Evolutionary conservation across 2,888 invertebrate species (phyloP).

Genomic region (Drosophila melanosoma): DNA sequence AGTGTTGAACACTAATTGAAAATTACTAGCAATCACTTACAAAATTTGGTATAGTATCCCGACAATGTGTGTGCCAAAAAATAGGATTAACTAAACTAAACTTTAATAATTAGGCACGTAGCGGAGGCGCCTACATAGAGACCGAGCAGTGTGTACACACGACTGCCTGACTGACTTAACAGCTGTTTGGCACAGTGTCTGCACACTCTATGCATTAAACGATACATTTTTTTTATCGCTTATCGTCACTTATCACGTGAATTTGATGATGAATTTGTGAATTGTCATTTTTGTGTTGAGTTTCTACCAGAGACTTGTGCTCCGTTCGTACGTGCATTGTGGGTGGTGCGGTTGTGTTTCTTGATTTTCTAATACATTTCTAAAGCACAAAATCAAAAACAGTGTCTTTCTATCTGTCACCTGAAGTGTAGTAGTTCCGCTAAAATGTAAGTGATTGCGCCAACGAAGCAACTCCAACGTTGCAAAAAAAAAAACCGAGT

Average conservation of each 20-base stretch:
- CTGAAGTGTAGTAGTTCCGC: constrained; percentile 50
- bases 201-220: constrained; percentile 1
- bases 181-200: constrained; percentile 46
- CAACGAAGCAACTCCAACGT: constrained; percentile 34
- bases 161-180: constrained; percentile 11
- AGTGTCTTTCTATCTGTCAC: constrained; percentile 29
- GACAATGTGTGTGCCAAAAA: constrained; percentile 47
- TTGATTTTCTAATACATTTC: constrained; percentile 69
- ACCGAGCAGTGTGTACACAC: constrained; percentile 47
- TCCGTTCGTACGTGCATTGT: constrained; percentile 64
- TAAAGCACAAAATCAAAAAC: constrained; percentile 44
- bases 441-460: constrained; percentile 51
- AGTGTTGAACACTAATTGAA: neutral
- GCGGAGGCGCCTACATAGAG: constrained; percentile 58
- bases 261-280: constrained; percentile 62
- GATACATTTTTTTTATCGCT: constrained; percentile 40
- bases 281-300: constrained; percentile 77
- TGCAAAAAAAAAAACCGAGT: constrained; percentile 36
- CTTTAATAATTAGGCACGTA: constrained; percentile 58
- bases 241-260: constrained; percentile 64
- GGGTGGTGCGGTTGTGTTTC: constrained; percentile 77
- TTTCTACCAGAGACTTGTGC: constrained; percentile 69
- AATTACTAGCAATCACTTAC: constrained; percentile 37
- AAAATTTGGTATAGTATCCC: constrained; percentile 39
- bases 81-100: constrained; percentile 64